These are phyloP conservation scores for Macrotrachela quadricornifera DNA, from an alignment of 1,140 invertebrate species.

Conservation along the genomic window DNA sequence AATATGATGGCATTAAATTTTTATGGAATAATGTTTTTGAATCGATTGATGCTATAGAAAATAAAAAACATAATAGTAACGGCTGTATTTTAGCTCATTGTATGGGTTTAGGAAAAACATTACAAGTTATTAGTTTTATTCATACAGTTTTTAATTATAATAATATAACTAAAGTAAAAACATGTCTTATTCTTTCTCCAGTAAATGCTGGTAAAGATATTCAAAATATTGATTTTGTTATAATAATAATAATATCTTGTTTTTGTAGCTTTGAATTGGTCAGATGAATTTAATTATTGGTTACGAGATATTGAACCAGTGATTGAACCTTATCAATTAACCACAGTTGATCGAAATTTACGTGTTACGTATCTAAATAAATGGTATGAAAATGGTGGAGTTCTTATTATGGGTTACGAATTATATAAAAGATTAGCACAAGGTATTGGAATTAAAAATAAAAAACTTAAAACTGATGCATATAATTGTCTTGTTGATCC, in stretches of 20 bases:
- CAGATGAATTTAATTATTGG: too few relatives aligned
- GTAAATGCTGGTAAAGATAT: too few relatives aligned
- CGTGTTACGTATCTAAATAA: slow-evolving; percentile 38
- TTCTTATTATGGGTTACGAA: slow-evolving; percentile 90
- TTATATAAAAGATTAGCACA: slow-evolving; percentile 55
- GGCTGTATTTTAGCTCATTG: slow-evolving; percentile 77
- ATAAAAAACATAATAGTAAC: slow-evolving; percentile 40
- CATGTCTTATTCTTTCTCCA: slow-evolving; percentile 73
- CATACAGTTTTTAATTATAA: slow-evolving; percentile 58
- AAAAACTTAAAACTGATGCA: too few relatives aligned
- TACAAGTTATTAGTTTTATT: slow-evolving; percentile 51
- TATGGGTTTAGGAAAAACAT: slow-evolving; percentile 44
- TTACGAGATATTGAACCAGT: too few relatives aligned
- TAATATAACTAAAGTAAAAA: slow-evolving; percentile 41
- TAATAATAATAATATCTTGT: too few relatives aligned
- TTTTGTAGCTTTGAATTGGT: too few relatives aligned
- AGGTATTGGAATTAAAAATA: slow-evolving; percentile 33
- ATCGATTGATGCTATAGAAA: slow-evolving; percentile 53
- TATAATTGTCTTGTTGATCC: too few relatives aligned
- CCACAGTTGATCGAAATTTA: slow-evolving; percentile 62
- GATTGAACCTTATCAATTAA: too few relatives aligned
- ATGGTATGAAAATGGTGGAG: slow-evolving; percentile 70
- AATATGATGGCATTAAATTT: slow-evolving; percentile 62
- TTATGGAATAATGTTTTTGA: slow-evolving; percentile 90
- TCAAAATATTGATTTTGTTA: too few relatives aligned